Evolutionary conservation across 1,140 invertebrate species (phyloP).

Genomic region (Diabrotica undecimpunctata): DNA sequence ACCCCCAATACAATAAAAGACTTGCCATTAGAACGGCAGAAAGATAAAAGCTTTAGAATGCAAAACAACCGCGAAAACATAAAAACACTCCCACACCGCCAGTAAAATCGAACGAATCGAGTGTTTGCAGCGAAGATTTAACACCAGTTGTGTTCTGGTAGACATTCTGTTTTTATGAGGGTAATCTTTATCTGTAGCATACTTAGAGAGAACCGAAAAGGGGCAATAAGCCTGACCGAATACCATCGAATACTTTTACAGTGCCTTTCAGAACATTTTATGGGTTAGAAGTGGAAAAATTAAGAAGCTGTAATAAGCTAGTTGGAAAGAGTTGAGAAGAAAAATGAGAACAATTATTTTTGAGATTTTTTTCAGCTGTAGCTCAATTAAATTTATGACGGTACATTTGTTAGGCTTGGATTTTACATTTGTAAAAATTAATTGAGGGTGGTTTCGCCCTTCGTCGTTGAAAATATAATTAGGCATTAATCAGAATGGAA

Average conservation of each 20-base stretch:
- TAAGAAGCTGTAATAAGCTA: too few species aligned
- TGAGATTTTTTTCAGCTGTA: too few species aligned
- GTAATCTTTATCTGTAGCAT: conserved; percentile 2
- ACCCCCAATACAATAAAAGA: neutral
- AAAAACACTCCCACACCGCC: neutral
- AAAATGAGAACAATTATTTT: too few species aligned
- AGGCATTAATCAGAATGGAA: too few species aligned
- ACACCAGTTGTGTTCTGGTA: neutral
- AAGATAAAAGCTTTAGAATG: conserved; percentile 1
- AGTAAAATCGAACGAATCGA: conserved; percentile 2
- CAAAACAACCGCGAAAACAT: neutral
- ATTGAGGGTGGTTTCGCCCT: too few species aligned
- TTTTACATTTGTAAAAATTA: too few species aligned
- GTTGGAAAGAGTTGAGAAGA: too few species aligned
- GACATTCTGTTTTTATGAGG: conserved; percentile 2
- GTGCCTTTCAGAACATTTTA: neutral
- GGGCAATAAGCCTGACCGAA: neutral
- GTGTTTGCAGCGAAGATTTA: neutral
- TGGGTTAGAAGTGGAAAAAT: neutral
- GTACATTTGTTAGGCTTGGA: too few species aligned
- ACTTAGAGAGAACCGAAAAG: neutral
- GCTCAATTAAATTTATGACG: too few species aligned
- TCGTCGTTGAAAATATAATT: too few species aligned
- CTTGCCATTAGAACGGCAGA: neutral
- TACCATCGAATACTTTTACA: neutral